phyloP scores from a whole-genome alignment of 1,140 invertebrate genomes.

The Muscidifurax raptorellus region DNA sequence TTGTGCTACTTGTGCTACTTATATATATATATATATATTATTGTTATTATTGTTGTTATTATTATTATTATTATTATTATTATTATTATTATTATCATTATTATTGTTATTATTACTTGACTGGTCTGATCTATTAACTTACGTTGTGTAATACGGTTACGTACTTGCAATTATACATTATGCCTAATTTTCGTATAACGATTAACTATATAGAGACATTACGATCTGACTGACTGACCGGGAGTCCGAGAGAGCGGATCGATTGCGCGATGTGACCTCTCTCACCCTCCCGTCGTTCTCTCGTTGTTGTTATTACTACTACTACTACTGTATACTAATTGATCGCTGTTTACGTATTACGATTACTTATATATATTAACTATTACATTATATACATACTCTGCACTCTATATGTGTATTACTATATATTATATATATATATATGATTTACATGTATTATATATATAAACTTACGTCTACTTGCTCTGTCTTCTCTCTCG shows the following conservation, averaged over 20 bases:
- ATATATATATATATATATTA: not conserved
- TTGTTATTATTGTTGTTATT: not conserved
- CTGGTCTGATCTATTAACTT: not conserved
- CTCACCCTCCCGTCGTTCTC: not conserved
- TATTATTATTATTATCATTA: too few species aligned
- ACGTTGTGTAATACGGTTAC: too few species aligned
- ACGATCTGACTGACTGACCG: not conserved
- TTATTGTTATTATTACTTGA: not conserved
- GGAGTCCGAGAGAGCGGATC: not conserved
- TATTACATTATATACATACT: not conserved
- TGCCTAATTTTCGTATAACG: too few species aligned
- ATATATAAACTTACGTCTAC: not conserved
- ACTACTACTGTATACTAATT: not conserved
- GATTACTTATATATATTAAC: slow-evolving; percentile 20
- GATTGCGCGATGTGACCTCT: not conserved
- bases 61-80: not conserved
- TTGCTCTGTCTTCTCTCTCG: slow-evolving; percentile 13
- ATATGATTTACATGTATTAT: not conserved
- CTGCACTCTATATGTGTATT: slow-evolving; percentile 1
- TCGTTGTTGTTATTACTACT: not conserved
- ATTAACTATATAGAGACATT: not conserved
- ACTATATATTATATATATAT: slow-evolving; percentile 23
- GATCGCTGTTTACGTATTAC: not conserved
- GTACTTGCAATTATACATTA: too few species aligned
- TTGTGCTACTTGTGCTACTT: slow-evolving; percentile 36